phyloP scores from a whole-genome alignment of 2,797 vertebrate genomes.

The Melanitta fusca region DNA sequence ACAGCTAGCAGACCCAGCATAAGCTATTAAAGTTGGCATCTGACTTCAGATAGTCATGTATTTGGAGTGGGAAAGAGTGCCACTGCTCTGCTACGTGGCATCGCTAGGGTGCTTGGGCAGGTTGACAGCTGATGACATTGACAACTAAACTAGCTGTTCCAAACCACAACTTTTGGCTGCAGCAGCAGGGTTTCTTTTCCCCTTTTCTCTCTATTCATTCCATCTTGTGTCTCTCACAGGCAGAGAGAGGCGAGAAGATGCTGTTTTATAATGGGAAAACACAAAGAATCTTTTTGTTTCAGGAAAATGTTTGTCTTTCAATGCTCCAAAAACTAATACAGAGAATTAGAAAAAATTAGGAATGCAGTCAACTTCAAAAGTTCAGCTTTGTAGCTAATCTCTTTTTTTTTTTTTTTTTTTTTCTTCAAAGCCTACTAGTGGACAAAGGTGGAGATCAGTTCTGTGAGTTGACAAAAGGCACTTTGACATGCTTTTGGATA shows the following conservation, averaged over 20 bases:
- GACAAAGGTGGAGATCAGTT: neutral
- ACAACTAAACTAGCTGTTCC: neutral
- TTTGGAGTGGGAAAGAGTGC: neutral
- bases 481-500: neutral
- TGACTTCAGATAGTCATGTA: neutral
- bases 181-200: neutral
- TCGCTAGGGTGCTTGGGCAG: neutral
- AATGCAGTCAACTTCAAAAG: neutral
- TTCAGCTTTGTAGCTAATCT: neutral
- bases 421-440: neutral
- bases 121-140: neutral
- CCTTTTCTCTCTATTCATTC: neutral
- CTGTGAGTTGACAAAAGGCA: neutral
- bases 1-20: neutral
- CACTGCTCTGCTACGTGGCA: neutral
- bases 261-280: neutral
- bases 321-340: neutral
- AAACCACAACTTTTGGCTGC: neutral
- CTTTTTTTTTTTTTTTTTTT: neutral
- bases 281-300: neutral
- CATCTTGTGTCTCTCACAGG: neutral
- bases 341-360: neutral
- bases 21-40: neutral
- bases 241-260: neutral
- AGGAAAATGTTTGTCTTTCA: neutral